Conservation (phyloP, 2,888 invertebrate genomes). For the Heliconius cydno region DNA sequence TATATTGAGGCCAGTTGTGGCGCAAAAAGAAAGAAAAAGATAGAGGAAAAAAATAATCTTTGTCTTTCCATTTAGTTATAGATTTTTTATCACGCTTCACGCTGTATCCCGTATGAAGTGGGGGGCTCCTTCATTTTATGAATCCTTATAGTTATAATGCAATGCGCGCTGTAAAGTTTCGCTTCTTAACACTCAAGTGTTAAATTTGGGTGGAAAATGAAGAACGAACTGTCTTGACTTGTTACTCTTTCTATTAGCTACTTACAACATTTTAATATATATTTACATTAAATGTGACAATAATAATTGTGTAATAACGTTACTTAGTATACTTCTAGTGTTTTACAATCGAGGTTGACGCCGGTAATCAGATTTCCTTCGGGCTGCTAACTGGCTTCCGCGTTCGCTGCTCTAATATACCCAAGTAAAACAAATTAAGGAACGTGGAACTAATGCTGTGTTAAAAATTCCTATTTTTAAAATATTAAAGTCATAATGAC, state of each 20-base stretch:
- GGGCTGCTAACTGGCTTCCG: slow-evolving; percentile 71
- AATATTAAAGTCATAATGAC: neutral
- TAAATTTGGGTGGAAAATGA: too few relatives aligned
- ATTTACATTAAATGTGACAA: neutral
- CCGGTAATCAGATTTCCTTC: slow-evolving; percentile 74
- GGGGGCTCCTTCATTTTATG: too few relatives aligned
- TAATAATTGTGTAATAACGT: slow-evolving; percentile 6
- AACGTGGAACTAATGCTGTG: neutral
- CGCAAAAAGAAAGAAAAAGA: too few relatives aligned
- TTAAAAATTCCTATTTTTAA: neutral
- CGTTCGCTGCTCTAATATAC: slow-evolving; percentile 53
- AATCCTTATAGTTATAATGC: too few relatives aligned
- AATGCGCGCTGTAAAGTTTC: too few relatives aligned
- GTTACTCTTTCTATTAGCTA: neutral
- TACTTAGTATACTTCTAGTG: slow-evolving; percentile 19
- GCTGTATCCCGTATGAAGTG: too few relatives aligned
- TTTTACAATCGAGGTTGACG: slow-evolving; percentile 56
- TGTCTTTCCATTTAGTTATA: too few relatives aligned
- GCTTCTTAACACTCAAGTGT: too few relatives aligned
- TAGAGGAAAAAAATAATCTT: too few relatives aligned
- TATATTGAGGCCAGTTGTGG: too few relatives aligned
- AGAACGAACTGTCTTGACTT: too few relatives aligned
- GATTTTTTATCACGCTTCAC: too few relatives aligned
- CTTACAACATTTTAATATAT: neutral
- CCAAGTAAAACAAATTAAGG: slow-evolving; percentile 10